Conservation (phyloP, 2,888 invertebrate genomes). For the Polydrusus tereticollis region DNA sequence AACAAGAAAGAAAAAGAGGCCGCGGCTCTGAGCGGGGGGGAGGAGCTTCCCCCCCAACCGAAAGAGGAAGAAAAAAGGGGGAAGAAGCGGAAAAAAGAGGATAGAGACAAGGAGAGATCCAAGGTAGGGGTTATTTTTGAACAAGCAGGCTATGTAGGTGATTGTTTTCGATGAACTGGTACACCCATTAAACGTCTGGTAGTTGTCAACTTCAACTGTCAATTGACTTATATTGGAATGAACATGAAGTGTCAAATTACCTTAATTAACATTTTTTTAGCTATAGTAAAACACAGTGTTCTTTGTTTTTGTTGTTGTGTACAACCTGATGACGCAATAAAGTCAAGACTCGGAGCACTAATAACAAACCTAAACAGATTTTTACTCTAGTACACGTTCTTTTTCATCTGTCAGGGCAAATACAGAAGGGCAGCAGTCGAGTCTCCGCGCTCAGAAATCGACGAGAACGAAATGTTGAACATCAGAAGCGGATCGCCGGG, state of each 20-base stretch:
- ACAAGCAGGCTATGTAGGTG: no score
- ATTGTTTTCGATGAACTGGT: no score
- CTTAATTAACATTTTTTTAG: no score
- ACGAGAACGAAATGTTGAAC: slow-evolving; percentile 86
- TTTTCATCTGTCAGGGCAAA: slow-evolving; percentile 66
- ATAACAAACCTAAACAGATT: not conserved
- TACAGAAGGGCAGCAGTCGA: slow-evolving; percentile 68
- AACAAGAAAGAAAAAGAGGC: slow-evolving; percentile 73
- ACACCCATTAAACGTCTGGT: no score
- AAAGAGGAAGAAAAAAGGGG: slow-evolving; percentile 69
- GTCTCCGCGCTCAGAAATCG: slow-evolving; percentile 69
- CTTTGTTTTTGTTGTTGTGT: no score
- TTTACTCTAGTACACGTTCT: not conserved
- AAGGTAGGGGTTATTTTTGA: slow-evolving; percentile 67
- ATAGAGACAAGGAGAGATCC: slow-evolving; percentile 70
- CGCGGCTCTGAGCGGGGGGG: slow-evolving; percentile 57
- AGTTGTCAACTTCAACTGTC: no score
- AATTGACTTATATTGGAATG: no score
- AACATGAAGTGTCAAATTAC: no score
- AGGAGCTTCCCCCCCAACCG: slow-evolving; percentile 56
- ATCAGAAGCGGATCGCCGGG: slow-evolving; percentile 75
- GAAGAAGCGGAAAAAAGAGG: slow-evolving; percentile 71
- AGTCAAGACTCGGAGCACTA: no score
- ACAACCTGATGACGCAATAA: no score
- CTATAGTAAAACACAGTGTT: no score